A percentile compares a stretch with the other conserved stretches of the same genome.
These are phyloP conservation scores for Polydrusus tereticollis DNA, from an alignment of 2,888 invertebrate genomes.

Conservation along the genomic window DNA sequence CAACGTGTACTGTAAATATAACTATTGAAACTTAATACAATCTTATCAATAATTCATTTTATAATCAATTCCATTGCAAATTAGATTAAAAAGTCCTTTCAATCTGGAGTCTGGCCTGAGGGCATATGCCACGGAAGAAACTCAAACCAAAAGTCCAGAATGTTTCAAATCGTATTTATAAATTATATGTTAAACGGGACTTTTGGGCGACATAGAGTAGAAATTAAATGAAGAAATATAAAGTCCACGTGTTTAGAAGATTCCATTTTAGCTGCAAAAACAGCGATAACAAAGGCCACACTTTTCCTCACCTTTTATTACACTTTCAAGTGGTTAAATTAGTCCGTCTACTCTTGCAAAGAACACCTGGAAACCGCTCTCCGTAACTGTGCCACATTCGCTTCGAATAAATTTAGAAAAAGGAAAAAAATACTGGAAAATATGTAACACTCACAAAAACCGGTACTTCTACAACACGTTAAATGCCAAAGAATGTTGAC, in stretches of 20 bases:
- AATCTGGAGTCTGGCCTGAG: constrained; percentile 21
- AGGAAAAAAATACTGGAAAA: constrained; percentile 57
- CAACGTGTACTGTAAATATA: not conserved
- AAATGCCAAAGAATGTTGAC: constrained; percentile 57
- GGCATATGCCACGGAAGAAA: constrained; percentile 6
- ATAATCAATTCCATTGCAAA: constrained; percentile 19
- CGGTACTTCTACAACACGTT: constrained; percentile 59
- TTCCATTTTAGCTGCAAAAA: constrained; percentile 54
- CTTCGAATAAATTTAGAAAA: constrained; percentile 57
- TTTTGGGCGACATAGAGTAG: not conserved
- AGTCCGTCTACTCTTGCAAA: constrained; percentile 51
- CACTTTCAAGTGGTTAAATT: constrained; percentile 58
- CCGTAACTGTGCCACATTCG: constrained; percentile 61
- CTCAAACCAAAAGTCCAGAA: not conserved
- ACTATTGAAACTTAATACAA: constrained; percentile 12
- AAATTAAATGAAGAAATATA: constrained; percentile 6
- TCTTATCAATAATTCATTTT: constrained; percentile 19
- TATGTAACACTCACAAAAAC: constrained; percentile 56
- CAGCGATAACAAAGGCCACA: constrained; percentile 54
- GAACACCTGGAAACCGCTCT: constrained; percentile 52
- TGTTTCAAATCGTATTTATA: not conserved
- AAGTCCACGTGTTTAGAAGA: constrained; percentile 59
- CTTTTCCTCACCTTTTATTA: constrained; percentile 54
- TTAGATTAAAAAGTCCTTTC: constrained; percentile 18
- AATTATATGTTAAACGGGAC: not conserved